phyloP scores from a whole-genome alignment of 2,113 vertebrate species.

The Pterocles burchelli region DNA sequence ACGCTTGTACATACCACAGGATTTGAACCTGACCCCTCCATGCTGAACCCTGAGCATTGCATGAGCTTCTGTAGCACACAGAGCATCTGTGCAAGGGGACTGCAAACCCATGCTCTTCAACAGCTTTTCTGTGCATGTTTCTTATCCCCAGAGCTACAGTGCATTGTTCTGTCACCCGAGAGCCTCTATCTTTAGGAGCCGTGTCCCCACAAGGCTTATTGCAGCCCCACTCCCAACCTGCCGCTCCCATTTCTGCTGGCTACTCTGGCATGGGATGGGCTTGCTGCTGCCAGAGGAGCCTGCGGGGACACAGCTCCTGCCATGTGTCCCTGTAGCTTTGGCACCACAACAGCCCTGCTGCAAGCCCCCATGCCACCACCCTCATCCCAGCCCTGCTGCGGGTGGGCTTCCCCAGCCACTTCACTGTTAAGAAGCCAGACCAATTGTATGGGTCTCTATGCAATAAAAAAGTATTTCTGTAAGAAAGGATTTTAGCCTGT shows the following conservation, averaged over 20 bases:
- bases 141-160: background rate
- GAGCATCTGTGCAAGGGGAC: background rate
- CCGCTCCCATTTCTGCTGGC: background rate
- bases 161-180: accelerated
- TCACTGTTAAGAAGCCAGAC: too few relatives aligned
- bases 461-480: background rate
- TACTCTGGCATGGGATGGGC: background rate
- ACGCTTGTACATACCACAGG: too few relatives aligned
- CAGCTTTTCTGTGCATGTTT: background rate
- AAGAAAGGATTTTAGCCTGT: background rate
- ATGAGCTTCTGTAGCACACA: background rate
- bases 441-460: background rate
- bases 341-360: background rate
- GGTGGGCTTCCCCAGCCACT: background rate
- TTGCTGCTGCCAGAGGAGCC: background rate
- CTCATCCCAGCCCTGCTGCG: background rate
- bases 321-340: background rate
- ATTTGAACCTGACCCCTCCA: background rate
- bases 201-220: background rate
- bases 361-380: background rate
- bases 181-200: background rate
- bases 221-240: background rate
- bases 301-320: background rate
- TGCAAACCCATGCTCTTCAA: background rate
- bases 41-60: background rate